phyloP scores from a whole-genome alignment of 30 jellyfish, hydroid and myxozoan species.

The Chironex yamaguchii region DNA sequence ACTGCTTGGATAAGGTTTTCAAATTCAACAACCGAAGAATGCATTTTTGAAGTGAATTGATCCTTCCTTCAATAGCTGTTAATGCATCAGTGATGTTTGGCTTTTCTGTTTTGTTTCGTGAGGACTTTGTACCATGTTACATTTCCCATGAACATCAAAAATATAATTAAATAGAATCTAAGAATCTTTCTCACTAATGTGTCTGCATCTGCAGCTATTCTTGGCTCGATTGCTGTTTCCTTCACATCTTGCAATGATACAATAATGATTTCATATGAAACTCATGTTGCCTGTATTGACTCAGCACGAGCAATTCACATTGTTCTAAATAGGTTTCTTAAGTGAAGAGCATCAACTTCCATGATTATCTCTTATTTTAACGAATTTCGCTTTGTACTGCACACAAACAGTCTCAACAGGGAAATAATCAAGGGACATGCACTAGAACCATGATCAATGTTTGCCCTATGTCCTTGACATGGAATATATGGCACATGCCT shows the following conservation, averaged over 20 bases:
- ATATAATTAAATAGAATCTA: constrained; percentile 1
- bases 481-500: constrained; percentile 39
- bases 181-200: constrained; percentile 2
- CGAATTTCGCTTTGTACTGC: constrained; percentile 1
- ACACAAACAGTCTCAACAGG: neutral
- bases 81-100: constrained; percentile 9
- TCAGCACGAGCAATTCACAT: constrained; percentile 57
- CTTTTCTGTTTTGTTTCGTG: neutral
- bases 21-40: neutral
- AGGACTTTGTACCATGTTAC: neutral
- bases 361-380: neutral
- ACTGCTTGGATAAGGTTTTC: neutral
- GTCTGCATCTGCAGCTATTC: constrained; percentile 10
- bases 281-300: constrained; percentile 32
- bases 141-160: constrained; percentile 4
- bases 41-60: neutral
- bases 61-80: neutral
- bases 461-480: constrained; percentile 32
- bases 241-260: constrained; percentile 6
- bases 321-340: constrained; percentile 19
- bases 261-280: constrained; percentile 8
- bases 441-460: constrained; percentile 28
- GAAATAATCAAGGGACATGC: constrained; percentile 30
- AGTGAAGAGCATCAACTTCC: constrained; percentile 20
- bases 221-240: constrained; percentile 12